A percentile compares a stretch with the other conserved stretches of the same genome.
phyloP scores from a whole-genome alignment of 2,888 invertebrate genomes.

The Eupsilia transversa region DNA sequence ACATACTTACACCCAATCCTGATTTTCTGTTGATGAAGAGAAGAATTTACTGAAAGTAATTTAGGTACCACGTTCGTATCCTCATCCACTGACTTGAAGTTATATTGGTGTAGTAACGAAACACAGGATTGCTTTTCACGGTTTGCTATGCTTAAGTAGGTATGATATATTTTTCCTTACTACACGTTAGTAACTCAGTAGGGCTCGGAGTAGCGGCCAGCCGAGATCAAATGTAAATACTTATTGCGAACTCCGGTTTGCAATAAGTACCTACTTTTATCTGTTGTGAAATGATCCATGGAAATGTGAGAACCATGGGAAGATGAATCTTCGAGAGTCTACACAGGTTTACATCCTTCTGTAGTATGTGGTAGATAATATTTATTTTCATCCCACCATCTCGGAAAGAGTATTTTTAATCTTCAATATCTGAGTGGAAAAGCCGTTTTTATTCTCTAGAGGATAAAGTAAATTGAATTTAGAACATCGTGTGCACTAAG shows the following conservation, averaged over 20 bases:
- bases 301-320: slow-evolving; percentile 53
- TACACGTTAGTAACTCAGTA: slow-evolving; percentile 5
- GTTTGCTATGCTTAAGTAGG: neutral
- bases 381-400: too few relatives aligned
- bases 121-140: neutral
- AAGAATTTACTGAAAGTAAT: neutral
- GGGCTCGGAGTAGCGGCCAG: neutral
- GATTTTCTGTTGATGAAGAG: neutral
- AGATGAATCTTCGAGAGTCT: slow-evolving; percentile 30
- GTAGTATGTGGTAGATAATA: neutral
- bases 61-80: neutral
- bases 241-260: slow-evolving; percentile 30
- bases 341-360: slow-evolving; percentile 30
- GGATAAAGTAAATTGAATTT: too few relatives aligned
- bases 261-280: slow-evolving; percentile 42
- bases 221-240: slow-evolving; percentile 29
- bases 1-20: neutral
- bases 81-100: neutral
- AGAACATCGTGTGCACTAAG: too few relatives aligned
- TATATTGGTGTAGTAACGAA: neutral
- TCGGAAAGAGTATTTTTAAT: too few relatives aligned
- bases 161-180: neutral
- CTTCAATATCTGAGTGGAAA: too few relatives aligned
- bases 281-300: slow-evolving; percentile 47
- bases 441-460: too few relatives aligned